phyloP scores from a whole-genome alignment of 2,888 invertebrate species.

The Furcula furcula region DNA sequence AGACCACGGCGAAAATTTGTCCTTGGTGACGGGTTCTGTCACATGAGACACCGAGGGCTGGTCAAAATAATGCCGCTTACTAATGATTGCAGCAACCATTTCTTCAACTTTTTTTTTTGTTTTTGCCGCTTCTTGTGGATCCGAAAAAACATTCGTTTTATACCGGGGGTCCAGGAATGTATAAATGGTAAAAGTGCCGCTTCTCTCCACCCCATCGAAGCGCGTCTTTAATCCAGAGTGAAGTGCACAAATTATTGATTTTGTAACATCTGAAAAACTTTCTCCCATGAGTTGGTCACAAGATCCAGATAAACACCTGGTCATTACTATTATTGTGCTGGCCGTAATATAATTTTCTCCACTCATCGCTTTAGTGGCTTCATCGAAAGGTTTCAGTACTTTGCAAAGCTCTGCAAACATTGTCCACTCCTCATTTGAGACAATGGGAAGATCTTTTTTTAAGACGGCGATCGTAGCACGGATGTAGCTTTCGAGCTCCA shows the following conservation, averaged over 20 bases:
- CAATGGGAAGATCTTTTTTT: conserved; percentile 6
- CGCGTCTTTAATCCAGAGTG: conserved; percentile 1
- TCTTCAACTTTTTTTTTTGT: too few species aligned
- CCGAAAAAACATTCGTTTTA: not conserved
- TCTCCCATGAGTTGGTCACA: not conserved
- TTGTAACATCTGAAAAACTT: not conserved
- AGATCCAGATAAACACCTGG: not conserved
- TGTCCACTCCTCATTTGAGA: conserved; percentile 2
- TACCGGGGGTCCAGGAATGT: conserved; percentile 6
- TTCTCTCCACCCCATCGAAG: conserved; percentile 1
- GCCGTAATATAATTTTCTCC: conserved; percentile 19
- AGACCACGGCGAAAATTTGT: conserved; percentile 2
- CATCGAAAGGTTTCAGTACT: conserved; percentile 8
- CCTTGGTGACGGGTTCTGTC: too few species aligned
- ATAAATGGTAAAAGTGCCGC: conserved; percentile 6
- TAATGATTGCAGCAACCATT: not conserved
- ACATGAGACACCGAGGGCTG: too few species aligned
- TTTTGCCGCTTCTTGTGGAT: not conserved
- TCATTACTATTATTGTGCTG: conserved; percentile 8
- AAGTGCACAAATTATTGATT: not conserved
- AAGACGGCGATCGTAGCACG: conserved; percentile 7
- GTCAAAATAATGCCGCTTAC: too few species aligned
- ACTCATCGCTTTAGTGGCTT: conserved; percentile 14
- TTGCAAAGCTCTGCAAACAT: not conserved
- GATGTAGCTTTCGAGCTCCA: not conserved